phyloP scores from a whole-genome alignment of 2,888 invertebrate genomes.

The Melipona beecheii region DNA sequence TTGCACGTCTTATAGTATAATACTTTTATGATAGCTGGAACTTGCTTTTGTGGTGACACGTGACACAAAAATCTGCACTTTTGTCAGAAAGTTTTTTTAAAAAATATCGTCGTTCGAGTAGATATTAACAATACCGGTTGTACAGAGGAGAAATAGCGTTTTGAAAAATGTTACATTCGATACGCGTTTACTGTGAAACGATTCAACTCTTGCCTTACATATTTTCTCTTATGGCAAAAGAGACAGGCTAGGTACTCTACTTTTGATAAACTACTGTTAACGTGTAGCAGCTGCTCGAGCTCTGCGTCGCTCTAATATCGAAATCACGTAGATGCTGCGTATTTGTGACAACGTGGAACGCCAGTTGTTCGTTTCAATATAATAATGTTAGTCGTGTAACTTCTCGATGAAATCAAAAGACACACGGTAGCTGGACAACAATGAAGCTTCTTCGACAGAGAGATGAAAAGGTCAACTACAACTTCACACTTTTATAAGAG shows the following conservation, averaged over 20 bases:
- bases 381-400: neutral
- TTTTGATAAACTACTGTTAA: neutral
- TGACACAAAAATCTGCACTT: no score
- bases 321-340: neutral
- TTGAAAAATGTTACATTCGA: neutral
- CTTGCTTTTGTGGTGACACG: neutral
- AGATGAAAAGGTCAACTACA: neutral
- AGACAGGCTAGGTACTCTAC: neutral
- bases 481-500: conserved; percentile 15
- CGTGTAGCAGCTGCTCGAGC: neutral
- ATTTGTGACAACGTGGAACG: neutral
- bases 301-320: no score
- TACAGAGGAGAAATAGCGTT: neutral
- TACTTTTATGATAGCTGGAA: neutral
- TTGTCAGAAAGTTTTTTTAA: no score
- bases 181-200: neutral
- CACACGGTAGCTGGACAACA: neutral
- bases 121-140: neutral
- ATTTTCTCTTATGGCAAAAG: neutral
- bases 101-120: neutral
- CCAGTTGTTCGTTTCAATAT: conserved; percentile 6
- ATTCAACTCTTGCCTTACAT: conserved; percentile 5
- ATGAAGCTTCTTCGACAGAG: neutral
- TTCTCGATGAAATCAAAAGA: conserved; percentile 1
- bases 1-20: no score